Evolutionary conservation across 2,797 vertebrate genomes (phyloP).

Genomic region (Amblyraja radiata): DNA sequence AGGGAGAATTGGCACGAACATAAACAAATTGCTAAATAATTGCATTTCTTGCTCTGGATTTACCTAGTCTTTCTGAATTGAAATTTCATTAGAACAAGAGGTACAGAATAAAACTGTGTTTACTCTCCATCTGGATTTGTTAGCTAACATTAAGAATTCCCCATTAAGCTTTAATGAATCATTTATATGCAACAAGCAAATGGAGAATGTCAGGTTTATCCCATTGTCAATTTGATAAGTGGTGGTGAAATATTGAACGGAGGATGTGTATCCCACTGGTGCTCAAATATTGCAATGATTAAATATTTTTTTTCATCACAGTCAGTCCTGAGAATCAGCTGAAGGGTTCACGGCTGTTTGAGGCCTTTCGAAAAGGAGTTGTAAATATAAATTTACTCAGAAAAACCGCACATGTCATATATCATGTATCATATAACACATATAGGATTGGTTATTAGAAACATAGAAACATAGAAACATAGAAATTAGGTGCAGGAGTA

Average conservation of each 20-base stretch:
- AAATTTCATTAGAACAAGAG: not conserved
- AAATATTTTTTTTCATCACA: conserved; percentile 7
- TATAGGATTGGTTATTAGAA: too few relatives aligned
- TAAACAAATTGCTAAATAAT: not conserved
- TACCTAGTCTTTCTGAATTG: not conserved
- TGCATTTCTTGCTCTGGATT: not conserved
- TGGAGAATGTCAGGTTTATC: not conserved
- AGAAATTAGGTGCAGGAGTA: too few relatives aligned
- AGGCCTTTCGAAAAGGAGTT: not conserved
- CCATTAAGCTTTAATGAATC: not conserved
- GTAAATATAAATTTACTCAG: not conserved
- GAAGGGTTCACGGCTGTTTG: not conserved
- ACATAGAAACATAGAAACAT: too few relatives aligned
- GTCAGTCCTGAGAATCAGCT: not conserved
- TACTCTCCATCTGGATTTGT: not conserved
- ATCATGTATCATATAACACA: too few relatives aligned
- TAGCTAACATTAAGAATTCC: not conserved
- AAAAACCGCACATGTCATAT: not conserved
- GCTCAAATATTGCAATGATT: not conserved
- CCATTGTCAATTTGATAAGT: not conserved
- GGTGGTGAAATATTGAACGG: not conserved
- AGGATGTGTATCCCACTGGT: too few relatives aligned
- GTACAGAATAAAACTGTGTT: not conserved
- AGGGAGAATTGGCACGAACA: not conserved
- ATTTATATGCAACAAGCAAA: not conserved